A percentile compares a stretch with the other conserved stretches of the same genome.
phyloP scores from a whole-genome alignment of 2,113 vertebrate genomes.

The Abramis brama region DNA sequence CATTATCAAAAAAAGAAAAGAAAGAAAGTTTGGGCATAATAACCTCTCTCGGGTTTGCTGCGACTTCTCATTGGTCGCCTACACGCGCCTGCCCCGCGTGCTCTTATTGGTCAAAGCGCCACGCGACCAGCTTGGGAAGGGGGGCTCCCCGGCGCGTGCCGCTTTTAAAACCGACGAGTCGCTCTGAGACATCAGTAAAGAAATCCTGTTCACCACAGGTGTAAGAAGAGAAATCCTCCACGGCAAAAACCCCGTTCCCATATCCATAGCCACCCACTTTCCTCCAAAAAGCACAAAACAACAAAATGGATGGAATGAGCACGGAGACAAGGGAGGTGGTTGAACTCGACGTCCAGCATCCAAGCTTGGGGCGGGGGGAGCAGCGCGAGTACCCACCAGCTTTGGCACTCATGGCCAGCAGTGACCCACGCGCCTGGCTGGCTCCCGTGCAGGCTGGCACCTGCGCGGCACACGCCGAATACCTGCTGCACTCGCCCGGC shows the following conservation, averaged over 20 bases:
- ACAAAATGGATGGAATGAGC: conserved; percentile 72
- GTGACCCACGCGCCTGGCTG: conserved; percentile 87
- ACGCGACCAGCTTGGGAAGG: conserved; percentile 91
- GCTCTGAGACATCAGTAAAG: conserved; percentile 87
- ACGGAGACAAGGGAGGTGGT: conserved; percentile 63
- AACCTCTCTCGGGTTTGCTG: conserved; percentile 68
- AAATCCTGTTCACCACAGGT: conserved; percentile 79
- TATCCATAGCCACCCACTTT: conserved; percentile 31
- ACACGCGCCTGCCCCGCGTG: conserved; percentile 84
- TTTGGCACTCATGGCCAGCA: conserved; percentile 80
- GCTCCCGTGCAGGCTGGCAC: conserved; percentile 80
- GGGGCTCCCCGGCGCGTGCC: conserved; percentile 92
- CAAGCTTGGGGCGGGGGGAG: conserved; percentile 64
- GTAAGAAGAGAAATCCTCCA: conserved; percentile 57
- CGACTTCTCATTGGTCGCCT: conserved; percentile 83
- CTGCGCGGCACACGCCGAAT: conserved; percentile 82
- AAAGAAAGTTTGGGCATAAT: conserved; percentile 68
- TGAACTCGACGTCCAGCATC: conserved; percentile 48
- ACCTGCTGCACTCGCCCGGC: conserved; percentile 79
- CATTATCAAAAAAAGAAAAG: conserved; percentile 72
- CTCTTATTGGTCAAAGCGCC: conserved; percentile 81
- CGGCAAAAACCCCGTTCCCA: conserved; percentile 8
- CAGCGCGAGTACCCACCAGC: conserved; percentile 69
- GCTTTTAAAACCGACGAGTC: conserved; percentile 90
- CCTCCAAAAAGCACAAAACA: conserved; percentile 72